phyloP scores from a whole-genome alignment of 2,113 vertebrate species.

The Steatornis caripensis region DNA sequence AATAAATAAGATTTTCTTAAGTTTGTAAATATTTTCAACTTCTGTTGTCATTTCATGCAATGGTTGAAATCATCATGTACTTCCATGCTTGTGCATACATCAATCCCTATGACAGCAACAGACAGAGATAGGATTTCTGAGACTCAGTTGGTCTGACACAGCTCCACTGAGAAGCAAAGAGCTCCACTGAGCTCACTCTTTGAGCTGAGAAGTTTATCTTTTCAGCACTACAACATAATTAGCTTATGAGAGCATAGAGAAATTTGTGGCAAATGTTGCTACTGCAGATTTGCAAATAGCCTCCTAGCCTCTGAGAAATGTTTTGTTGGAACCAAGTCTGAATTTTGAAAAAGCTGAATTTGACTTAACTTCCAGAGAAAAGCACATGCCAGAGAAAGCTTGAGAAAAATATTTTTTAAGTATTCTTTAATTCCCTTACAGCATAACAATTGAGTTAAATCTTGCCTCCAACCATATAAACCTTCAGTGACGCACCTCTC shows the following conservation, averaged over 20 bases:
- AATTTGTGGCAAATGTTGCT: not conserved
- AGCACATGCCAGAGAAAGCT: not conserved
- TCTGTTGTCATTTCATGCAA: not conserved
- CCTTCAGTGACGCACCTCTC: not conserved
- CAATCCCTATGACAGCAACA: not conserved
- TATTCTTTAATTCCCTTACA: not conserved
- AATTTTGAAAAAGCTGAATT: not conserved
- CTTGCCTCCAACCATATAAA: not conserved
- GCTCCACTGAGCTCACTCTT: too few species aligned
- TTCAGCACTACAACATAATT: not conserved
- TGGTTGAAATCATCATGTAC: not conserved
- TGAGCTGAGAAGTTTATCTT: not conserved
- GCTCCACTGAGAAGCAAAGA: not conserved
- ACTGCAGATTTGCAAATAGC: not conserved
- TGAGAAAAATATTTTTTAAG: not conserved
- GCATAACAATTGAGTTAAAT: not conserved
- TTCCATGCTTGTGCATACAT: not conserved
- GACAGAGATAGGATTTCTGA: not conserved
- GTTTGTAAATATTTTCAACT: not conserved
- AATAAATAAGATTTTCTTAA: not conserved
- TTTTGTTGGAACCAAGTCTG: not conserved
- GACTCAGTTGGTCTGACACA: not conserved
- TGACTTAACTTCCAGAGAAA: not conserved
- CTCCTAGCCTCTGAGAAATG: not conserved
- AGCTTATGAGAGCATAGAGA: too few species aligned